These are phyloP conservation scores for Marmota monax DNA, from an alignment of 2,113 vertebrate genomes.

Conservation along the genomic window DNA sequence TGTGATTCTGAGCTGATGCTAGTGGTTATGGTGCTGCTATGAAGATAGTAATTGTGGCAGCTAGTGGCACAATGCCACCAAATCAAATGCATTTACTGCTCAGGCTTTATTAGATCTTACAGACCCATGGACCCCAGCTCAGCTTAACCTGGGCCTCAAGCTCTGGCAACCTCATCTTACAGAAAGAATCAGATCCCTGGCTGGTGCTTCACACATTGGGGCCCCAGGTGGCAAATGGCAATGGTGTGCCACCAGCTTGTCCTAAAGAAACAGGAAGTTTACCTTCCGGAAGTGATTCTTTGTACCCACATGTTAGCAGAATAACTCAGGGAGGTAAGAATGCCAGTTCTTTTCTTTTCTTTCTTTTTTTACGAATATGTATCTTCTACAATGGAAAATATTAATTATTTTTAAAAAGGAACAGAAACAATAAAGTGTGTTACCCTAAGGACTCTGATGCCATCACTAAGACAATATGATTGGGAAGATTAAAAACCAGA, in stretches of 20 bases:
- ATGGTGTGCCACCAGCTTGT: background rate
- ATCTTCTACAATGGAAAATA: background rate
- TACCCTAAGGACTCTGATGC: background rate
- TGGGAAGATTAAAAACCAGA: background rate
- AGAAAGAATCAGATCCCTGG: background rate
- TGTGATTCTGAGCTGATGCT: background rate
- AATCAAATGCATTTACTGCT: background rate
- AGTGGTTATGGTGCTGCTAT: background rate
- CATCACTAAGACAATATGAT: background rate
- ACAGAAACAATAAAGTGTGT: background rate
- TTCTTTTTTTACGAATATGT: background rate
- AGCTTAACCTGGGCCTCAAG: background rate
- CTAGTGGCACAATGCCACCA: background rate
- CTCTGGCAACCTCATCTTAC: background rate
- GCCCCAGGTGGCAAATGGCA: background rate
- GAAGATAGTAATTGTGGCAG: background rate
- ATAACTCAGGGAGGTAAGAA: background rate
- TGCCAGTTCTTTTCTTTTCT: background rate
- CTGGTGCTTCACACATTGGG: background rate
- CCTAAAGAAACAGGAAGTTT: background rate
- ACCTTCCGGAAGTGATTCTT: background rate
- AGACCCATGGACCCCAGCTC: background rate
- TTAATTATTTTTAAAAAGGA: background rate
- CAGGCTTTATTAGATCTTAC: background rate
- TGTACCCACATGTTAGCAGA: background rate